Conservation (phyloP, 2,888 invertebrate genomes). For the Gasteruption jaculator region DNA sequence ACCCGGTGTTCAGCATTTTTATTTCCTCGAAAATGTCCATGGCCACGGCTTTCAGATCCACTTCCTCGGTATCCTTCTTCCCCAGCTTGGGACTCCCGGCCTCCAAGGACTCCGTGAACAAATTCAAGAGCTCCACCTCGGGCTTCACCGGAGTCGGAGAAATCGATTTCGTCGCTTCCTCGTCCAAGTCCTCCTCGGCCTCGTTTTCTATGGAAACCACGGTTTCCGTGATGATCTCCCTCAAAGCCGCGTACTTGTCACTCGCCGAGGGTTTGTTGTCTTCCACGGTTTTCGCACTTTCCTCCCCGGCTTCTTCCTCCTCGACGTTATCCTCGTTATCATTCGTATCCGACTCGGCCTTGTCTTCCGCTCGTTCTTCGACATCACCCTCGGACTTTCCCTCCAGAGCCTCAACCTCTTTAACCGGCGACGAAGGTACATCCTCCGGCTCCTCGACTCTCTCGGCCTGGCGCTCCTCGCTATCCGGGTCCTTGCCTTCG, state of each 20-base stretch:
- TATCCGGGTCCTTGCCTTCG: constrained; percentile 8
- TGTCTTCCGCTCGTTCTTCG: no score
- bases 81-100: constrained; percentile 30
- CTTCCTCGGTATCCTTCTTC: constrained; percentile 26
- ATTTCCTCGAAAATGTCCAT: constrained; percentile 49
- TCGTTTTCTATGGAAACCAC: no score
- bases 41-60: constrained; percentile 32
- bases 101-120: constrained; percentile 38
- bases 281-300: constrained; percentile 21
- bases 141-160: constrained; percentile 27
- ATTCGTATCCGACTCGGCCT: no score
- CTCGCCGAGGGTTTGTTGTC: constrained; percentile 45
- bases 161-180: constrained; percentile 18
- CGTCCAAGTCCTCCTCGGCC: constrained; percentile 24
- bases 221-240: constrained; percentile 63
- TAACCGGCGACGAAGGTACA: no score
- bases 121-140: constrained; percentile 41
- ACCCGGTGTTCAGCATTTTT: constrained; percentile 40
- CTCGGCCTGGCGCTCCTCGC: constrained; percentile 21
- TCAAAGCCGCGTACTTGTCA: constrained; percentile 77
- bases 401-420: no score
- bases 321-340: no score
- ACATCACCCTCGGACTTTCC: no score
- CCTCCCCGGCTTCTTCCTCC: constrained; percentile 29
- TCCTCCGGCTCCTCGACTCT: constrained; percentile 21